Conservation (phyloP, 2,113 vertebrate species). For the Tyto alba region DNA sequence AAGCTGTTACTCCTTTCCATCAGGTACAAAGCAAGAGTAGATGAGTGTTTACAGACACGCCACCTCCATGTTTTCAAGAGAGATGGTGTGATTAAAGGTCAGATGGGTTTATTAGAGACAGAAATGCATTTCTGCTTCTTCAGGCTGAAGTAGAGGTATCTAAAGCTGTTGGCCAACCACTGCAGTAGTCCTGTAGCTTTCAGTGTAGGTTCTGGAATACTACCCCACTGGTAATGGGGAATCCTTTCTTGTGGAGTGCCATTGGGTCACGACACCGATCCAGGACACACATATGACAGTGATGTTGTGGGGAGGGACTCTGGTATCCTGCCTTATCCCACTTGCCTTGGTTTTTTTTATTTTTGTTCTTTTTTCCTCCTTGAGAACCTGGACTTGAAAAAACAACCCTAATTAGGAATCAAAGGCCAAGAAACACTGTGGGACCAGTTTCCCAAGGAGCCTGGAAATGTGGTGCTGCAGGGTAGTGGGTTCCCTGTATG, state of each 20-base stretch:
- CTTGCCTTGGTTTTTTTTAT: neutral
- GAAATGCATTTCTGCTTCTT: neutral
- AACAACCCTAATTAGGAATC: neutral
- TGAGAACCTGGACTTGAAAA: neutral
- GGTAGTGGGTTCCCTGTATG: neutral
- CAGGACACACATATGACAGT: too few species aligned
- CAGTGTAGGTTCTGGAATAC: neutral
- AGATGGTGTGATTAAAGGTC: neutral
- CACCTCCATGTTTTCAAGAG: neutral
- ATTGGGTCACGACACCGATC: neutral
- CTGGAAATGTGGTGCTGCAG: neutral
- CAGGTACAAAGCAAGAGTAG: neutral
- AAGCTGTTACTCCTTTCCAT: neutral
- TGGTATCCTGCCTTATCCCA: neutral
- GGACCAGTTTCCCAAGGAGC: accelerated
- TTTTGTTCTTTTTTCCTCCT: neutral
- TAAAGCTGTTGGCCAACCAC: neutral
- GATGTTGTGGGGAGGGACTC: neutral
- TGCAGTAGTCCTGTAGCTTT: neutral
- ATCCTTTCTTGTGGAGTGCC: accelerated
- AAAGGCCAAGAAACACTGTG: neutral
- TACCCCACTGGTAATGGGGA: neutral
- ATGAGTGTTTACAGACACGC: neutral
- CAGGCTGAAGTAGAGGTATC: neutral
- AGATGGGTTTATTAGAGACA: neutral